These are phyloP conservation scores for Smittia aterrima DNA, from an alignment of 2,888 invertebrate genomes.

Conservation along the genomic window DNA sequence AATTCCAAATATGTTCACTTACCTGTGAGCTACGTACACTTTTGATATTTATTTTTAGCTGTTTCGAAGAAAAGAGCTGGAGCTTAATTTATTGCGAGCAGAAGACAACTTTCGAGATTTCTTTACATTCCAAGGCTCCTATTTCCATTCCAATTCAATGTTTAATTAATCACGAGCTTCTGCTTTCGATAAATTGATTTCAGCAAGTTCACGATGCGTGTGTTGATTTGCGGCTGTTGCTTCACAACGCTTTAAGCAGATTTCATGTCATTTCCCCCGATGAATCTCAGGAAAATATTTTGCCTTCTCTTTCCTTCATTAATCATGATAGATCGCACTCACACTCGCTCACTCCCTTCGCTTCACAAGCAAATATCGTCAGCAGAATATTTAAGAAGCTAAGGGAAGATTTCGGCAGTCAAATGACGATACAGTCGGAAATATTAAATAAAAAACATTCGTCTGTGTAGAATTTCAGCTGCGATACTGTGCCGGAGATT, in stretches of 20 bases:
- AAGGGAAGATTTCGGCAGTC: conserved; percentile 18
- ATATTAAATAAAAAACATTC: conserved; percentile 22
- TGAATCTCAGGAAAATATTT: conserved; percentile 20
- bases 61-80: not conserved
- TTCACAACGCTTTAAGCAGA: conserved; percentile 7
- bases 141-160: too few relatives aligned
- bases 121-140: too few relatives aligned
- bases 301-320: conserved; percentile 28
- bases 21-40: not conserved
- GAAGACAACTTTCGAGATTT: too few relatives aligned
- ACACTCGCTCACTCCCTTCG: not conserved
- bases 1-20: not conserved
- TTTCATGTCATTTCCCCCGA: conserved; percentile 7
- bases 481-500: conserved; percentile 11
- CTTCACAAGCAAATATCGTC: not conserved
- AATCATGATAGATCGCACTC: conserved; percentile 41
- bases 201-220: not conserved
- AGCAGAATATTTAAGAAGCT: conserved; percentile 33
- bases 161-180: not conserved
- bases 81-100: not conserved
- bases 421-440: conserved; percentile 28
- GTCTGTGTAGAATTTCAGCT: conserved; percentile 9
- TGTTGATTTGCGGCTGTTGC: conserved; percentile 12
- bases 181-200: not conserved
- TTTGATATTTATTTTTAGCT: too few relatives aligned